phyloP scores from a whole-genome alignment of 2,113 vertebrate genomes.

The Pundamilia nyererei region DNA sequence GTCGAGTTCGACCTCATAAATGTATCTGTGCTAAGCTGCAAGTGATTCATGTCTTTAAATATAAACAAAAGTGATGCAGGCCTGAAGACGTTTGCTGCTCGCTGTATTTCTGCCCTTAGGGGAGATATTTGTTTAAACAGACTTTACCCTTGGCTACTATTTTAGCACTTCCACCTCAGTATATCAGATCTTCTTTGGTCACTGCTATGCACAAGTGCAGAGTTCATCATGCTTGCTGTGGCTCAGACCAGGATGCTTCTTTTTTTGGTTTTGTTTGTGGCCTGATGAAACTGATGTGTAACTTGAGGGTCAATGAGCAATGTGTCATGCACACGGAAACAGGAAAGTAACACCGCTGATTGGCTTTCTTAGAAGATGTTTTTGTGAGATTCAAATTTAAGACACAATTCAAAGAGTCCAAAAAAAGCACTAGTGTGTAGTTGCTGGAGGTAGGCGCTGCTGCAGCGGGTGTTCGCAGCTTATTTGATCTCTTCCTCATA shows the following conservation, averaged over 20 bases:
- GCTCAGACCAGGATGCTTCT: neutral
- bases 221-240: neutral
- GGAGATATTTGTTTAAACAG: neutral
- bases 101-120: neutral
- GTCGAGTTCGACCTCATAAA: neutral
- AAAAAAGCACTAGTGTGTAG: neutral
- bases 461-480: neutral
- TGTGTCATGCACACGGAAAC: neutral
- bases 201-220: neutral
- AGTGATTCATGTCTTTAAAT: neutral
- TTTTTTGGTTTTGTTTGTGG: neutral
- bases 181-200: neutral
- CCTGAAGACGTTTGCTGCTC: neutral
- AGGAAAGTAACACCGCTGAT: neutral
- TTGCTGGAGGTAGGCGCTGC: accelerated
- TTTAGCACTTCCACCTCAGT: neutral
- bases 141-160: neutral
- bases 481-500: neutral
- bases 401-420: accelerated
- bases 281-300: neutral
- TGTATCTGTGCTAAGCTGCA: neutral
- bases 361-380: neutral
- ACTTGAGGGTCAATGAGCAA: neutral
- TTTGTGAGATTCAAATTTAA: neutral
- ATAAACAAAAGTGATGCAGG: neutral